phyloP scores from a whole-genome alignment of 2,113 vertebrate species.

The Pogonocichla stellata region DNA sequence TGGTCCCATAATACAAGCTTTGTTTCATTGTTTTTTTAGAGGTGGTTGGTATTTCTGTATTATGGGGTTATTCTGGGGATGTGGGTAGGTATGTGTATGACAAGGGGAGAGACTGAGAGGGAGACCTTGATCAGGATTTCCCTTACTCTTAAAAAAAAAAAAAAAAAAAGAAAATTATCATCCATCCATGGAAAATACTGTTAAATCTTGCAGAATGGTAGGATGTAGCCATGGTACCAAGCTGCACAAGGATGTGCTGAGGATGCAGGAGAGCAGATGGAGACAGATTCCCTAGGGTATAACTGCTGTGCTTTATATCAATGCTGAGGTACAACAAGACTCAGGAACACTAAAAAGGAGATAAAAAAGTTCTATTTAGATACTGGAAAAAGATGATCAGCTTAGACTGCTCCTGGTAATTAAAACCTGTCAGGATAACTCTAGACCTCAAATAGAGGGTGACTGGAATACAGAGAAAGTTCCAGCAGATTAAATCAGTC shows the following conservation, averaged over 20 bases:
- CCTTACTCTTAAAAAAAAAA: neutral
- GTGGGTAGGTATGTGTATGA: fast-evolving
- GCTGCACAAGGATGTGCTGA: neutral
- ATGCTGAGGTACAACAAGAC: neutral
- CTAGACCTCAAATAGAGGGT: neutral
- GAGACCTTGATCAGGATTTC: neutral
- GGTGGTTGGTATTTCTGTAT: neutral
- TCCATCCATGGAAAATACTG: neutral
- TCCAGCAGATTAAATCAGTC: neutral
- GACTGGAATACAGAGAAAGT: neutral
- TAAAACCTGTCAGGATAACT: neutral
- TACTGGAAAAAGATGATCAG: neutral
- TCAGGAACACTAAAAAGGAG: neutral
- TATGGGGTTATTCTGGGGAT: fast-evolving
- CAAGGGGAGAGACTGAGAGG: neutral
- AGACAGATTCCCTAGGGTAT: neutral
- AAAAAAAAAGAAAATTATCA: neutral
- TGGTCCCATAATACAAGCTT: neutral
- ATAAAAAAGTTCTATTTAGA: neutral
- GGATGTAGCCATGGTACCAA: neutral
- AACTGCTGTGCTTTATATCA: neutral
- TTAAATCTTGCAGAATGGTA: neutral
- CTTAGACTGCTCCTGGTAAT: neutral
- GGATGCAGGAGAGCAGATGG: neutral
- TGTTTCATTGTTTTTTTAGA: neutral